Percentiles rank a stretch among this genome's conserved stretches.
Conservation (phyloP, 2,888 invertebrate species). For the Altica lythri region DNA sequence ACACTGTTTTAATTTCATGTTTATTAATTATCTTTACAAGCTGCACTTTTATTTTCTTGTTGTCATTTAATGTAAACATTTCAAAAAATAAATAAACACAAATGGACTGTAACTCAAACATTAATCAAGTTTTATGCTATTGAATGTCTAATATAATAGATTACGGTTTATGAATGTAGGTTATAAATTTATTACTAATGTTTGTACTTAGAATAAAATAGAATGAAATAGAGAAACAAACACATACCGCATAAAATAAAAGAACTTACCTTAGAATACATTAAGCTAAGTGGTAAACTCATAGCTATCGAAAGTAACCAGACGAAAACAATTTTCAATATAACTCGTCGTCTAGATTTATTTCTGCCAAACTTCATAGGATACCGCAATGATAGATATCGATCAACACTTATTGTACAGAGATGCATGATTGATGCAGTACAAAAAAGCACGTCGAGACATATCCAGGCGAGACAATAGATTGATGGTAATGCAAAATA, state of each 20-base stretch:
- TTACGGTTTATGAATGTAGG: too few species aligned
- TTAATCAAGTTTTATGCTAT: too few species aligned
- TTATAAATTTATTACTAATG: too few species aligned
- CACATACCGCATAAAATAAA: not conserved
- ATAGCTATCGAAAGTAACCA: constrained; percentile 93
- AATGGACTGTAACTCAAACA: not conserved
- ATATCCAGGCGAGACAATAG: constrained; percentile 93
- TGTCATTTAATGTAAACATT: too few species aligned
- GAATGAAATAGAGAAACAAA: too few species aligned
- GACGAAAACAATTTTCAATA: constrained; percentile 89
- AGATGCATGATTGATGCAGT: constrained; percentile 97
- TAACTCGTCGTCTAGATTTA: constrained; percentile 82
- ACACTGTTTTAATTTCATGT: too few species aligned
- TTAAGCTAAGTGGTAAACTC: constrained; percentile 86
- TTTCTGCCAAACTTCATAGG: constrained; percentile 93
- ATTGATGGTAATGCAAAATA: constrained; percentile 81
- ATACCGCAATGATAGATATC: constrained; percentile 87
- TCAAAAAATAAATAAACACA: too few species aligned
- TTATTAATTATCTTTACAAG: too few species aligned
- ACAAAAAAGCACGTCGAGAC: constrained; percentile 93
- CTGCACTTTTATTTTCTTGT: too few species aligned
- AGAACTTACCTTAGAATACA: constrained; percentile 81
- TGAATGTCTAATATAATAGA: too few species aligned
- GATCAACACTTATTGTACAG: constrained; percentile 94
- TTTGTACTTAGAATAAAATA: too few species aligned